A percentile compares a stretch with the other conserved stretches of the same genome.
phyloP scores from a whole-genome alignment of 1,140 invertebrate species.

The Euschistus heros region DNA sequence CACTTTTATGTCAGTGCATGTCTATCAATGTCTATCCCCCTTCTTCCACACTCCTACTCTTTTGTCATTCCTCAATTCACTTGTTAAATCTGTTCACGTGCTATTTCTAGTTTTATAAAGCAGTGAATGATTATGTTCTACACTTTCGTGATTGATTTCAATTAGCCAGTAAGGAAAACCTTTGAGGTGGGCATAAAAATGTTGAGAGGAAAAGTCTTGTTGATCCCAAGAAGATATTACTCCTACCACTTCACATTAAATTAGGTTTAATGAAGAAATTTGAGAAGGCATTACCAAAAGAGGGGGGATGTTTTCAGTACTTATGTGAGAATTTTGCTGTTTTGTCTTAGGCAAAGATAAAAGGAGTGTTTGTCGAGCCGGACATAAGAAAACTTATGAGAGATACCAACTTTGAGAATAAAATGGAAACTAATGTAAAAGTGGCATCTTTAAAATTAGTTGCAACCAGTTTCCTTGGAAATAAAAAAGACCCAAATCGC shows the following conservation, averaged over 20 bases:
- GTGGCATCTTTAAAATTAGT: no score
- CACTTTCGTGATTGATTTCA: no score
- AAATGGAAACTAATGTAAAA: conserved; percentile 21
- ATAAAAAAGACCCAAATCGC: no score
- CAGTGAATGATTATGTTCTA: no score
- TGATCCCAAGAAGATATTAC: background rate
- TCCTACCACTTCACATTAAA: conserved; percentile 36
- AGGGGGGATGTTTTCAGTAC: conserved; percentile 30
- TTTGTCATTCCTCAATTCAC: no score
- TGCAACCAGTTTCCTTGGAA: no score
- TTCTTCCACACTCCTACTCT: no score
- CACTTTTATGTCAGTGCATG: no score
- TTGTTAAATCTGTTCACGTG: no score
- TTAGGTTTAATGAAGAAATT: conserved; percentile 31
- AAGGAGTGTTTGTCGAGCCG: conserved; percentile 29
- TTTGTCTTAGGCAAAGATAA: conserved; percentile 20
- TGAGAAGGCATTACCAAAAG: conserved; percentile 32
- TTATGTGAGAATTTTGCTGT: conserved; percentile 19
- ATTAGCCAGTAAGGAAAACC: no score
- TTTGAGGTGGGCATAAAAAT: background rate
- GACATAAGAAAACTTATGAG: conserved; percentile 32
- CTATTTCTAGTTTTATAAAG: no score
- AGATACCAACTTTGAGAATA: conserved; percentile 24
- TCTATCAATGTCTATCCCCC: no score
- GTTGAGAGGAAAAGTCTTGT: conserved; percentile 7